A percentile compares a stretch with the other conserved stretches of the same genome.
phyloP scores from a whole-genome alignment of 2,113 vertebrate species.

The Madoqua kirkii region DNA sequence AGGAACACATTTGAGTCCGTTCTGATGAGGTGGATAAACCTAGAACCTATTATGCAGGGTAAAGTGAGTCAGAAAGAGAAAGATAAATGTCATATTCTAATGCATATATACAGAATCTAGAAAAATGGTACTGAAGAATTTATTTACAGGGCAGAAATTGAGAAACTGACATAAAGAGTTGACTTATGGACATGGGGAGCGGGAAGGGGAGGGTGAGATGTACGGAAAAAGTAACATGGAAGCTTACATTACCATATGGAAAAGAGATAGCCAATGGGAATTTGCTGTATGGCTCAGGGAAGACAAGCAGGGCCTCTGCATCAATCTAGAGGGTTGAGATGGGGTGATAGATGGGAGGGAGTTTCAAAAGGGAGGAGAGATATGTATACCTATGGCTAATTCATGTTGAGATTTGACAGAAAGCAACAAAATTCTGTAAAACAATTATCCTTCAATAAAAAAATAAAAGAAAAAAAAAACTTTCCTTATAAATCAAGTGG shows the following conservation, averaged over 20 bases:
- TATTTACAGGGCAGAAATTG: background rate
- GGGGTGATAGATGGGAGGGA: fast-evolving
- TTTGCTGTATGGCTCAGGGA: background rate
- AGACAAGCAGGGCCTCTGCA: background rate
- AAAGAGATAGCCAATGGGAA: background rate
- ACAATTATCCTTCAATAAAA: background rate
- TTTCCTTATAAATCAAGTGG: background rate
- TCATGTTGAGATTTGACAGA: background rate
- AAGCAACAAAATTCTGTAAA: background rate
- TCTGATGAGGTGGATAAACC: background rate
- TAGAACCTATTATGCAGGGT: background rate
- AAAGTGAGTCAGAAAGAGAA: background rate
- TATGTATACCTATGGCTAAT: background rate
- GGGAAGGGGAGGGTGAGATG: background rate
- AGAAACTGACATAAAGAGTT: background rate
- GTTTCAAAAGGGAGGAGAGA: background rate
- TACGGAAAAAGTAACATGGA: background rate
- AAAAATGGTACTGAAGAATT: background rate
- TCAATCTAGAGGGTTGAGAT: background rate
- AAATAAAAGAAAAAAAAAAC: background rate
- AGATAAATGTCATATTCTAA: background rate
- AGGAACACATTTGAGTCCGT: background rate
- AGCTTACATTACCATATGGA: background rate
- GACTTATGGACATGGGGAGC: background rate
- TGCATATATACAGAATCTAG: background rate